Percentiles rank a stretch among this genome's conserved stretches.
Evolutionary conservation across 2,113 vertebrate species (phyloP).

Genomic region (Ameiurus melas): DNA sequence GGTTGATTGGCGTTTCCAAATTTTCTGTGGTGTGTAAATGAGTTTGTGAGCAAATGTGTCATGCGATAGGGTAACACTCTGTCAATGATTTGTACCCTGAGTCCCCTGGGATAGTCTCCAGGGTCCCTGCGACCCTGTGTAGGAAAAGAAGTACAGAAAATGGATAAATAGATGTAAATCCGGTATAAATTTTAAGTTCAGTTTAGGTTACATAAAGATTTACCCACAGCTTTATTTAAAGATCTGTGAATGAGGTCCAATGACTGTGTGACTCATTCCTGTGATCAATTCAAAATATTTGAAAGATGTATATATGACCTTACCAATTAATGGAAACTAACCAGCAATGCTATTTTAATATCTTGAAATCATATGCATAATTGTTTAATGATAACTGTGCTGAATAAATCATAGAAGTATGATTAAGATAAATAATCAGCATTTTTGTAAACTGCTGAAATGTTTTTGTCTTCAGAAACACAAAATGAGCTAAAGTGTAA

Average conservation of each 20-base stretch:
- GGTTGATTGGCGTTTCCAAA: too few species aligned
- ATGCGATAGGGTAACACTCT: too few species aligned
- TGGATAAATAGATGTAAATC: neutral
- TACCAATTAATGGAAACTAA: neutral
- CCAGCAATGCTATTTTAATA: neutral
- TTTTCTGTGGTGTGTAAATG: too few species aligned
- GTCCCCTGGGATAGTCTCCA: too few species aligned
- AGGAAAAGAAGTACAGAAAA: too few species aligned
- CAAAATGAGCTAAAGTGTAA: neutral
- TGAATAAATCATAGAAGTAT: conserved; percentile 47
- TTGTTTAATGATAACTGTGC: conserved; percentile 37
- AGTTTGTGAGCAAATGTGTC: too few species aligned
- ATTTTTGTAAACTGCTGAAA: neutral
- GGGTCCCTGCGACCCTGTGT: too few species aligned
- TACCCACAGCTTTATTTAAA: neutral
- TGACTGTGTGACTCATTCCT: neutral
- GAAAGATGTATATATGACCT: neutral
- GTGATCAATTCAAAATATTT: neutral
- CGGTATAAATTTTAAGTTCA: neutral
- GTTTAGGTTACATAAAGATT: neutral
- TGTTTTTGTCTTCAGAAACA: neutral
- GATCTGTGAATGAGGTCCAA: neutral
- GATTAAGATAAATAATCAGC: neutral
- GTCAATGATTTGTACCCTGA: too few species aligned
- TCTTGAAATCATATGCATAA: conserved; percentile 4